phyloP scores from a whole-genome alignment of 2,113 vertebrate species.

The Craseonycteris thonglongyai region DNA sequence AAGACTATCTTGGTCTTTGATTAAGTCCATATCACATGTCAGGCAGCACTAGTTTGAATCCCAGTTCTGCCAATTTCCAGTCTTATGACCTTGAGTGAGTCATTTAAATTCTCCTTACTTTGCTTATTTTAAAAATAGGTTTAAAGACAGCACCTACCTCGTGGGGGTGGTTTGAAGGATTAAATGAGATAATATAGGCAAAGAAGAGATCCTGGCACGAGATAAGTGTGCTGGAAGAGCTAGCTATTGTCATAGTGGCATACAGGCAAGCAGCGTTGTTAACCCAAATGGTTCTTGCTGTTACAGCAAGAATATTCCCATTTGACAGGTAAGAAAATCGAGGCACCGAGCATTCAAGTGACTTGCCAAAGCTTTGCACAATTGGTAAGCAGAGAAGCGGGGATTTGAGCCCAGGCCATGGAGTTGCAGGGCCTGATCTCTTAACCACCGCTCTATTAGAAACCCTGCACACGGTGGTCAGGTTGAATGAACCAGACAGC shows the following conservation, averaged over 20 bases:
- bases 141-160: too few relatives aligned
- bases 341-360: neutral
- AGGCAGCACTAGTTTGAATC: neutral
- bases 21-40: neutral
- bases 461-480: neutral
- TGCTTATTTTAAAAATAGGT: neutral
- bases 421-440: neutral
- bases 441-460: neutral
- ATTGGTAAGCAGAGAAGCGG: neutral
- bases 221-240: fast-evolving
- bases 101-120: neutral
- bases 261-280: neutral
- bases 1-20: neutral
- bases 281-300: neutral
- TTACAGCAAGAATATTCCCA: neutral
- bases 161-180: neutral
- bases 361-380: neutral
- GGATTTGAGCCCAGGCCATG: neutral
- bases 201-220: neutral
- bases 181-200: too few relatives aligned
- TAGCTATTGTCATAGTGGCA: neutral
- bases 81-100: neutral
- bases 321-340: neutral
- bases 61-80: neutral
- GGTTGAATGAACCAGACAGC: neutral